Evolutionary conservation across 1,140 invertebrate genomes (phyloP), one percentile per base, ranked within the genome.

Genomic region (Scaptomyza graminum): DNA sequence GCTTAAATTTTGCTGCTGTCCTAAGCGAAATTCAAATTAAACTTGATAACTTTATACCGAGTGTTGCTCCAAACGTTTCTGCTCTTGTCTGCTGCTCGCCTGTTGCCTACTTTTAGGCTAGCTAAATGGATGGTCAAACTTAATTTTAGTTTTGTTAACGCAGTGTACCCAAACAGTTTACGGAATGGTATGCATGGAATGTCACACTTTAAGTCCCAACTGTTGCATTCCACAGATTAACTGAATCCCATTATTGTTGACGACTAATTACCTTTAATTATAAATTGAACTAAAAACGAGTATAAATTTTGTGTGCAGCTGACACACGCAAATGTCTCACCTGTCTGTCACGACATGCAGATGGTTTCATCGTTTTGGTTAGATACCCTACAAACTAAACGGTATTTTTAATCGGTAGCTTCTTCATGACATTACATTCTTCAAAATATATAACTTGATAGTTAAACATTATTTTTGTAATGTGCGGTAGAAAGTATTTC

Each of bases 241-340:
- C 56, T 50, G 52, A 31, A 55, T 55, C 28, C 54, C 61, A 59
- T 55, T n/a, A 28, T 8, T 31, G 18, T 22, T 28, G 34, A 9
- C 55, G 76, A 73, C 73, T 84, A 84, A 85, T 84, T 84, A 74
- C 72, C 62, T 68, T 85, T 74, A 71, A 85, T 85, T 77, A 76
- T 74, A 57, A 61, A 77, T 77, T 55, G 41, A 47, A 44, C 39
- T 54, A 15, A n/a, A 49, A 44, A 28, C 31, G 46, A n/a, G 63
- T 63, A 67, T 67, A 54, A 56, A 67, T 76, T 67, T 34, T 34
- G 31, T 66, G 31, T 44, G 31, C 61, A 78, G 31, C 34, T 59
- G 50, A 60, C 39, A 55, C 46, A 28, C 39, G 25, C 49, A 54
- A 41, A 43, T 57, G 46, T 34, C 73, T 61, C 50, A 61, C 47